These are phyloP conservation scores for Unio delphinus DNA, from an alignment of 2,888 invertebrate genomes.

Conservation along the genomic window DNA sequence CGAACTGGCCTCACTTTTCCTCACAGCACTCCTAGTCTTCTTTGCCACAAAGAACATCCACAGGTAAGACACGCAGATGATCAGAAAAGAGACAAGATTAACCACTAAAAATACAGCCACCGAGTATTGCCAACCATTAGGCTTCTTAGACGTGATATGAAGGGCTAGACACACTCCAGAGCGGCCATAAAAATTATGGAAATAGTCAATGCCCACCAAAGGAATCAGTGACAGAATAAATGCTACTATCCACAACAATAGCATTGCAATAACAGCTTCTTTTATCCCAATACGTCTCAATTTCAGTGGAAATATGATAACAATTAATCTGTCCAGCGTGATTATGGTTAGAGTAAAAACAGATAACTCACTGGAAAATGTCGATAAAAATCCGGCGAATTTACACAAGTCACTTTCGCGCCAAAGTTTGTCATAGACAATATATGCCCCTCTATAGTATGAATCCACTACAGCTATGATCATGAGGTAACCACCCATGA, in stretches of 20 bases:
- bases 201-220: constrained; percentile 67
- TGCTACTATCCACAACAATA: constrained; percentile 59
- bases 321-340: constrained; percentile 70
- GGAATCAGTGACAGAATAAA: constrained; percentile 57
- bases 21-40: constrained; percentile 71
- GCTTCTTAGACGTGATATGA: constrained; percentile 74
- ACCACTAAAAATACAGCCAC: constrained; percentile 74
- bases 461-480: constrained; percentile 68
- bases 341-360: constrained; percentile 72
- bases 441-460: constrained; percentile 72
- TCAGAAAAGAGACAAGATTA: constrained; percentile 73
- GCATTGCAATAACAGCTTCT: constrained; percentile 61
- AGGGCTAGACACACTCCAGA: constrained; percentile 75
- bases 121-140: constrained; percentile 75
- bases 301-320: constrained; percentile 70
- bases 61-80: constrained; percentile 73
- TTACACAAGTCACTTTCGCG: constrained; percentile 62
- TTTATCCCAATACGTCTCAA: constrained; percentile 57
- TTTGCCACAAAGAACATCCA: constrained; percentile 74
- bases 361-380: constrained; percentile 72
- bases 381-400: constrained; percentile 67
- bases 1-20: constrained; percentile 65
- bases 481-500: constrained; percentile 68
- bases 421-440: constrained; percentile 62
- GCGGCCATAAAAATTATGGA: constrained; percentile 73